phyloP scores from a whole-genome alignment of 1,140 invertebrate genomes.

The Papilio helenus region DNA sequence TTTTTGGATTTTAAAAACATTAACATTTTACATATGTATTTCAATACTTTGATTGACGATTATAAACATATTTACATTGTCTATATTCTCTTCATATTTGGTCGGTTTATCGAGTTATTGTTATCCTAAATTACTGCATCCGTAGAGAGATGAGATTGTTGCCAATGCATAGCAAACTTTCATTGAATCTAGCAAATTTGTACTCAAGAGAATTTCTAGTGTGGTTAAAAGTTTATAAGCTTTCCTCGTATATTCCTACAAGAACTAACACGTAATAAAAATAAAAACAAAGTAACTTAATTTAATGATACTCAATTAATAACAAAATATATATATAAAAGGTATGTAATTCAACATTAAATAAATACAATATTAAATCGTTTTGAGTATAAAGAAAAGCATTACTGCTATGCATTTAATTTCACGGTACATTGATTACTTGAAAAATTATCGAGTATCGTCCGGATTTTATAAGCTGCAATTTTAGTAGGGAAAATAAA shows the following conservation, averaged over 20 bases:
- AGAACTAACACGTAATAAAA: neutral
- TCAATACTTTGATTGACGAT: too few species aligned
- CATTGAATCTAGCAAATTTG: neutral
- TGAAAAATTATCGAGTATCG: constrained; percentile 39
- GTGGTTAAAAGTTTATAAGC: neutral
- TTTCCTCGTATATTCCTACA: neutral
- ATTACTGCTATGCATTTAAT: constrained; percentile 22
- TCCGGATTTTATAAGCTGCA: constrained; percentile 44
- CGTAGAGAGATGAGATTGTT: too few species aligned
- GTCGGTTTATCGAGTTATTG: neutral
- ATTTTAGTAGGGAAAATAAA: constrained; percentile 67
- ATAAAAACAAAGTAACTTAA: too few species aligned
- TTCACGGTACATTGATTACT: constrained; percentile 37
- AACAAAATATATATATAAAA: neutral
- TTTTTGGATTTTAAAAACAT: too few species aligned
- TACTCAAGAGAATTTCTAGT: neutral
- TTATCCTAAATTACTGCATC: neutral
- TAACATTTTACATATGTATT: too few species aligned
- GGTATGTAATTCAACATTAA: neutral
- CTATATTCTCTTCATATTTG: neutral
- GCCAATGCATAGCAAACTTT: neutral
- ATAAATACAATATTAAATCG: neutral
- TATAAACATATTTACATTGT: too few species aligned
- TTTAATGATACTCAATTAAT: too few species aligned
- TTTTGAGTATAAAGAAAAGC: neutral